Evolutionary conservation across 2,888 invertebrate species (phyloP), one percentile per base, ranked within the genome.

Genomic region (Eudasyphora cyanicolor): DNA sequence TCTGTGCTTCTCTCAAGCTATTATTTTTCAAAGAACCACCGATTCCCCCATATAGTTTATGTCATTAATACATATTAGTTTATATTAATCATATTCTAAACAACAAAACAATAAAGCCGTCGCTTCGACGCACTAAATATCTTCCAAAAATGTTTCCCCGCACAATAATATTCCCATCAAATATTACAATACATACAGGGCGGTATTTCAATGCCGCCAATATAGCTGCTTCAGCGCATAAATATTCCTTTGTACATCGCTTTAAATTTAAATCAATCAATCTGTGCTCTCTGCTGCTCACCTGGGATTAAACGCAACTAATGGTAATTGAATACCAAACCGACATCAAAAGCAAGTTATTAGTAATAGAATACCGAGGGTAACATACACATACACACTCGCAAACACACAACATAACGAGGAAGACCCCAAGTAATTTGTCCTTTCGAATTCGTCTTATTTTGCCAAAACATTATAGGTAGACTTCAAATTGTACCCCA

Each of bases 341-440:
- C 35, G 24, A 67, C 67, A 67, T 67, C 67, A 67, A 67, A 67
- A 42, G 42, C 35, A 49, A 49, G 29, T 24, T 32, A 49, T 49
- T 70, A 29, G 60, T 17, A 77, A 60, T 49, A 62, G 45, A 49
- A 75, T 45, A 64, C 42, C 29, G 45, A n/a, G n/a, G n/a, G 45
- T n/a, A n/a, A 14, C 35, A 38, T 8, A 17, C 27, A 60, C n/a
- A n/a, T n/a, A n/a, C n/a, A n/a, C n/a, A n/a, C n/a, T n/a, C n/a
- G n/a, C n/a, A n/a, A n/a, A n/a, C n/a, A n/a, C n/a, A n/a, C n/a
- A n/a, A n/a, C n/a, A n/a, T n/a, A 8, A 54, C 38, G 7, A 71
- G 27, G 19, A 35, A 29, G 14, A 70, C 70, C 32, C 32, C 17
- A 71, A 32, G 17, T 24, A 35, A 54, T 38, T n/a, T 73, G 54